phyloP scores from a whole-genome alignment of 2,797 vertebrate species.

The Rhinella marina region DNA sequence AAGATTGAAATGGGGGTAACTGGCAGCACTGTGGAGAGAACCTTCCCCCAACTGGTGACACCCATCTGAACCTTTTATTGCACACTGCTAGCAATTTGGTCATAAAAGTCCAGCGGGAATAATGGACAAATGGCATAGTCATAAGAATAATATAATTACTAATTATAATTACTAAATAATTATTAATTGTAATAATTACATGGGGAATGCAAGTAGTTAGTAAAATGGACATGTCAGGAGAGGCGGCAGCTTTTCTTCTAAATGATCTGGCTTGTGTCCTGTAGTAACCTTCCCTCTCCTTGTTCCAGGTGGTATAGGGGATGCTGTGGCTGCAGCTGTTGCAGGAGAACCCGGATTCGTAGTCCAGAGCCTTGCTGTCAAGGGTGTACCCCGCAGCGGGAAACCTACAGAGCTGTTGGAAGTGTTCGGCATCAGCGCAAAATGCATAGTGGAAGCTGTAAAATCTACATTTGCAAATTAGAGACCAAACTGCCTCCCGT shows the following conservation, averaged over 20 bases:
- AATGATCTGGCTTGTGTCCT: background rate
- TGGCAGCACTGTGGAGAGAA: too few relatives aligned
- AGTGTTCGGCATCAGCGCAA: slow-evolving; percentile 78
- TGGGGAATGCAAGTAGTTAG: background rate
- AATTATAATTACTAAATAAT: too few relatives aligned
- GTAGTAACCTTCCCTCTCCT: background rate
- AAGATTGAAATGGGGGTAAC: too few relatives aligned
- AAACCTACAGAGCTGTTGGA: slow-evolving; percentile 78
- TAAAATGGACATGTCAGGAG: too few relatives aligned
- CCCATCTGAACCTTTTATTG: too few relatives aligned
- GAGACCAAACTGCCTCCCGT: background rate
- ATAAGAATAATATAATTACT: too few relatives aligned
- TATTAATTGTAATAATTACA: too few relatives aligned
- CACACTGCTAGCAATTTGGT: too few relatives aligned
- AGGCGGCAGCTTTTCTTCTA: too few relatives aligned
- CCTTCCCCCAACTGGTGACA: too few relatives aligned
- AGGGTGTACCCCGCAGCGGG: slow-evolving; percentile 76
- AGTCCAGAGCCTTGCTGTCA: slow-evolving; percentile 79
- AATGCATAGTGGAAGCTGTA: slow-evolving; percentile 76
- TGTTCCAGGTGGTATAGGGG: slow-evolving; percentile 82
- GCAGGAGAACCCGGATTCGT: slow-evolving; percentile 76
- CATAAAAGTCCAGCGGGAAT: too few relatives aligned
- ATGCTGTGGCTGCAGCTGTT: slow-evolving; percentile 79
- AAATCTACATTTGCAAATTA: slow-evolving; percentile 77
- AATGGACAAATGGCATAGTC: too few relatives aligned